Evolutionary conservation across 1,140 invertebrate genomes (phyloP).

Genomic region (Oreohelix idahoensis): DNA sequence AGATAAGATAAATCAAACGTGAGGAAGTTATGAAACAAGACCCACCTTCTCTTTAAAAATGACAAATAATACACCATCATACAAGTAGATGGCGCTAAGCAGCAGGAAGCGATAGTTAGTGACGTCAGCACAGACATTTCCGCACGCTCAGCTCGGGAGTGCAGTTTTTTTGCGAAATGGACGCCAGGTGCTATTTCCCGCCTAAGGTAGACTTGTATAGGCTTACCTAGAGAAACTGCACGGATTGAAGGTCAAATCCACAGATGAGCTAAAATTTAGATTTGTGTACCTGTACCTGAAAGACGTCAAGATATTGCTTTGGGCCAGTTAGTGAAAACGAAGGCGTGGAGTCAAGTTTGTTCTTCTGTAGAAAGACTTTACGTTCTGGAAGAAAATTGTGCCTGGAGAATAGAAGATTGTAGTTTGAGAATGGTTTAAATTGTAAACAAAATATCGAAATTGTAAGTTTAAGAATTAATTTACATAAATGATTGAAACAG

Average conservation of each 20-base stretch:
- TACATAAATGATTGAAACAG: too few species aligned
- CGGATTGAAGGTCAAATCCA: not conserved
- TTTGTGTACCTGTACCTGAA: not conserved
- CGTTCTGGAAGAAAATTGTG: too few species aligned
- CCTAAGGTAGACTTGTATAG: not conserved
- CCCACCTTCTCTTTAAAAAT: not conserved
- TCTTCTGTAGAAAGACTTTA: too few species aligned
- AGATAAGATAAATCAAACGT: not conserved
- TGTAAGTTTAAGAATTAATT: too few species aligned
- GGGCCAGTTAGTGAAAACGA: too few species aligned
- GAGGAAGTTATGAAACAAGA: not conserved
- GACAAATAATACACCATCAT: not conserved
- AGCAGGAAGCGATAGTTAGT: not conserved
- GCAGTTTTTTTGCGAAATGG: not conserved
- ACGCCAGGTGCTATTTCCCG: not conserved
- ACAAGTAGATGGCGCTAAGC: not conserved
- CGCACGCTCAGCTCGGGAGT: not conserved
- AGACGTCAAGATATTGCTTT: not conserved
- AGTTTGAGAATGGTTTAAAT: too few species aligned
- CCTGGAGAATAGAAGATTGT: too few species aligned
- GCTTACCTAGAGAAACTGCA: not conserved
- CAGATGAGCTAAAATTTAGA: not conserved
- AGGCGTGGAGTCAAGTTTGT: too few species aligned
- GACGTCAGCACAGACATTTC: not conserved
- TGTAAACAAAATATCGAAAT: too few species aligned